phyloP scores from a whole-genome alignment of 2,797 vertebrate species.

The Myotis findleyi region DNA sequence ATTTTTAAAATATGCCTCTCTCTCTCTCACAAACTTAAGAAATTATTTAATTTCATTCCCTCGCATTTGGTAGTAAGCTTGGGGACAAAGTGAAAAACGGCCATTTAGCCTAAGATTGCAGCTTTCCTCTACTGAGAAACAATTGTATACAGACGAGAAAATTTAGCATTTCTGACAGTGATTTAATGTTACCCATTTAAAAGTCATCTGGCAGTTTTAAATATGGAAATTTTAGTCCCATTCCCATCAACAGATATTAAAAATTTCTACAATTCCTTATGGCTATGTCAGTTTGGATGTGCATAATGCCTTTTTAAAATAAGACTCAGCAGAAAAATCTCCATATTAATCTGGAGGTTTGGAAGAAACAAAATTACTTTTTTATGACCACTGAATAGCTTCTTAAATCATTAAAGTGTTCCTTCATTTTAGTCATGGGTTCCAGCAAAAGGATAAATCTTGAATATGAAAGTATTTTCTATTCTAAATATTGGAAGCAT shows the following conservation, averaged over 20 bases:
- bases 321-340: constrained; percentile 75
- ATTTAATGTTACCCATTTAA: constrained; percentile 71
- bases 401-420: constrained; percentile 67
- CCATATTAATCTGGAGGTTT: constrained; percentile 65
- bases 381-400: constrained; percentile 58
- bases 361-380: constrained; percentile 72
- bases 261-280: constrained; percentile 69
- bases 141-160: constrained; percentile 65
- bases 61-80: constrained; percentile 31
- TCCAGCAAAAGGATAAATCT: neutral
- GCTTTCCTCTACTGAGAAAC: constrained; percentile 48
- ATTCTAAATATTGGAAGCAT: neutral
- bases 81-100: neutral
- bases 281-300: constrained; percentile 59
- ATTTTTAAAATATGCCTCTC: constrained; percentile 1
- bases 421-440: neutral
- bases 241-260: constrained; percentile 69
- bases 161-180: constrained; percentile 52
- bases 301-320: constrained; percentile 67
- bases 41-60: neutral
- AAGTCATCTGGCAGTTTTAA: constrained; percentile 73
- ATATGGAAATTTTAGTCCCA: constrained; percentile 65
- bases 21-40: neutral
- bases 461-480: neutral
- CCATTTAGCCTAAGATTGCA: neutral